Evolutionary conservation across 2,113 vertebrate species (phyloP).

Genomic region (Lucifuga dentata): DNA sequence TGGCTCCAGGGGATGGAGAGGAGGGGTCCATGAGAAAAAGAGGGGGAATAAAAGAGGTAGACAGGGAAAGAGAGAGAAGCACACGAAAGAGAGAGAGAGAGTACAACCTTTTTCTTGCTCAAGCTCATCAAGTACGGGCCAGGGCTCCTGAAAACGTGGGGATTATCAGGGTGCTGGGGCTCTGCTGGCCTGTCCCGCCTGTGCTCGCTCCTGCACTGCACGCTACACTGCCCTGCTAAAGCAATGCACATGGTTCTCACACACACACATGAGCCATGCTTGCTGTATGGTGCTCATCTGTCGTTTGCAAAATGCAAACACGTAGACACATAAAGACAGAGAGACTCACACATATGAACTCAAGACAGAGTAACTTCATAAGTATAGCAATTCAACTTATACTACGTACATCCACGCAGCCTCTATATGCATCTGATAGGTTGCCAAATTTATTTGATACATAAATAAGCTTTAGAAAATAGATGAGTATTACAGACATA

Average conservation of each 20-base stretch:
- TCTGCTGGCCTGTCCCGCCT: constrained; percentile 81
- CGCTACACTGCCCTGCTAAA: constrained; percentile 84
- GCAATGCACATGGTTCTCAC: constrained; percentile 79
- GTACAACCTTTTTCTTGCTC: constrained; percentile 95
- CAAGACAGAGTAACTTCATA: too few relatives aligned
- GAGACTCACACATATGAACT: neutral
- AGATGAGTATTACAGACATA: too few relatives aligned
- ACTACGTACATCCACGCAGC: neutral
- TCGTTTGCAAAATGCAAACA: constrained; percentile 19
- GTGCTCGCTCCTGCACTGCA: constrained; percentile 89
- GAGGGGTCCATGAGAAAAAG: constrained; percentile 65
- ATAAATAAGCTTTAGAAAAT: too few relatives aligned
- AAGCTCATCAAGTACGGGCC: constrained; percentile 99
- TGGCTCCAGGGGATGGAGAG: constrained; percentile 83
- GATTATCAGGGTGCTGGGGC: constrained; percentile 91
- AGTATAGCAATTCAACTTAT: neutral
- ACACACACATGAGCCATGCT: constrained; percentile 53
- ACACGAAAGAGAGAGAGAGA: constrained; percentile 76
- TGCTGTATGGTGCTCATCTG: constrained; percentile 31
- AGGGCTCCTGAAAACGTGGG: constrained; percentile 97
- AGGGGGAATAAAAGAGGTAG: constrained; percentile 52
- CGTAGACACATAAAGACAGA: constrained; percentile 3
- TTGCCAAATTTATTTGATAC: too few relatives aligned
- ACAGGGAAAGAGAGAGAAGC: constrained; percentile 23
- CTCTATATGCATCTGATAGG: neutral